Percentiles rank a stretch among this genome's conserved stretches.
Conservation (phyloP, 2,113 vertebrate genomes). For the Periophthalmodon schlosseri region DNA sequence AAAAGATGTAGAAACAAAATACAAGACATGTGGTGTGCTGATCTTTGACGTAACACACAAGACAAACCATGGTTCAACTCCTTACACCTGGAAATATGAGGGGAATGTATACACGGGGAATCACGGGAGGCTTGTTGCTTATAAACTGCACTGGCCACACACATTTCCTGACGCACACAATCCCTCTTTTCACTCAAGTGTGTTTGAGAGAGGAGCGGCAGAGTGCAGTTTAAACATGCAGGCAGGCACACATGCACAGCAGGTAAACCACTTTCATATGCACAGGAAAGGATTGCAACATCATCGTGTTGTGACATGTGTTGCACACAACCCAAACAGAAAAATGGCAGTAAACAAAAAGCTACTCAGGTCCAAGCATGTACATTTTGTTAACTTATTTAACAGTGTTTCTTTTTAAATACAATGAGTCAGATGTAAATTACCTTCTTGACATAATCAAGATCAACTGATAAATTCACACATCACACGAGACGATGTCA, state of each 20-base stretch:
- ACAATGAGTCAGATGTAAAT: background rate
- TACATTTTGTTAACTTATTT: no score
- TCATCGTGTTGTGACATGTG: conserved; percentile 36
- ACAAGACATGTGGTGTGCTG: background rate
- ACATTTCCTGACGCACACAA: conserved; percentile 41
- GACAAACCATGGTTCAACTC: conserved; percentile 3
- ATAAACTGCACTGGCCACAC: conserved; percentile 41
- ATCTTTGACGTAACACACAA: background rate
- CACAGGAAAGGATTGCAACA: background rate
- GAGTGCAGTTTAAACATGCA: background rate
- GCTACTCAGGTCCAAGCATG: no score
- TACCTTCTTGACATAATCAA: no score
- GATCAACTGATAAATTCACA: no score
- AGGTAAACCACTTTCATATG: background rate
- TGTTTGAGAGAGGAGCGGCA: conserved; percentile 4
- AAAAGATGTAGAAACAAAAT: background rate
- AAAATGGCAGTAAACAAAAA: conserved; percentile 32
- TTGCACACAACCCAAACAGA: conserved; percentile 11
- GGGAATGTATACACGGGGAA: conserved; percentile 35
- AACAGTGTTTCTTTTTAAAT: background rate
- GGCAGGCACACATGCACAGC: background rate
- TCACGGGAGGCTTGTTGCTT: conserved; percentile 34
- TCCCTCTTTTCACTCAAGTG: conserved; percentile 34
- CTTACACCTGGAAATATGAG: conserved; percentile 35
- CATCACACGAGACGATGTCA: background rate